Percentiles rank a stretch among this genome's conserved stretches.
phyloP scores from a whole-genome alignment of 2,113 vertebrate species.

The Bubalus kerabau region DNA sequence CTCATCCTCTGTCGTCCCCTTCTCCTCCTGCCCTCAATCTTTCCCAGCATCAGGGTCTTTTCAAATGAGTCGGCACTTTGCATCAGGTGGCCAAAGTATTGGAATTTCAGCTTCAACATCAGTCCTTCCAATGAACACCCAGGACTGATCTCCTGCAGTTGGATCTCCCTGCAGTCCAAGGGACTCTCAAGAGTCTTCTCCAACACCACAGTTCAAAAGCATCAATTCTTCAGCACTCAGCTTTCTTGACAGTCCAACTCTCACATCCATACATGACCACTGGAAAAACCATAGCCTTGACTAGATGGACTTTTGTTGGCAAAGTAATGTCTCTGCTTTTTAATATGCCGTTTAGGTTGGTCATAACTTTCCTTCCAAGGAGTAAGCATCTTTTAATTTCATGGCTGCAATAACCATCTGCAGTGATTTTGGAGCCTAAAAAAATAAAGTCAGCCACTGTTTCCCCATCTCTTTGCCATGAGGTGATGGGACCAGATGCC shows the following conservation, averaged over 20 bases:
- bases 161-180: neutral
- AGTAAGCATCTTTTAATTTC: neutral
- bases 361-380: neutral
- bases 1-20: neutral
- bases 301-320: fast-evolving
- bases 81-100: neutral
- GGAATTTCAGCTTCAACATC: neutral
- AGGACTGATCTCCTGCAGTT: neutral
- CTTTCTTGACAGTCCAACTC: neutral
- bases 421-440: neutral
- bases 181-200: neutral
- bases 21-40: neutral
- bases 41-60: neutral
- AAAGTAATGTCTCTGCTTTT: neutral
- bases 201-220: neutral
- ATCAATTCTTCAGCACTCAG: neutral
- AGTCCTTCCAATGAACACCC: neutral
- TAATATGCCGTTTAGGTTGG: fast-evolving
- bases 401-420: neutral
- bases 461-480: neutral
- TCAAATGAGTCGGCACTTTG: fast-evolving
- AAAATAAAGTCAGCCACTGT: neutral
- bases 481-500: neutral
- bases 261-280: neutral
- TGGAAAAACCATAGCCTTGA: neutral